Base-by-base conservation (phyloP, 1,140 invertebrate species). In the Formica selysi region DNA sequence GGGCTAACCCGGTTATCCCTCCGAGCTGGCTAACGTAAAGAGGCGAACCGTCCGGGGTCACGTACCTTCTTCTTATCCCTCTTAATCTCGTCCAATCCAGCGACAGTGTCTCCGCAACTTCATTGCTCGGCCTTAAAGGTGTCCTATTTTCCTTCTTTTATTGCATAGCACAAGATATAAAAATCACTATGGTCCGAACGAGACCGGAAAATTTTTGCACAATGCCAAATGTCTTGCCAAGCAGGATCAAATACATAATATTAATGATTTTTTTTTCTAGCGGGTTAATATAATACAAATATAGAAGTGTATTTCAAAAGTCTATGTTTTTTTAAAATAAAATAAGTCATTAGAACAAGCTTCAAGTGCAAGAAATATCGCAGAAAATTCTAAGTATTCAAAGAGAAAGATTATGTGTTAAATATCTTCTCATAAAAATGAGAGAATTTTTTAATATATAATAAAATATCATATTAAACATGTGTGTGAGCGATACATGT, bases 1-100 rank as follows among this genome's bases (percentile, higher is more conserved):
- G 91, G 91, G 91, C 91, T 94, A 95, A 95, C 93, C 86, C 57
- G 57, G 93, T 94, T 95, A 95, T 95, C 92, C 93, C 92, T 91
- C 85, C 89, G 88, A 90, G 92, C 91, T 87, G 91, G 93, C 87
- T 85, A 91, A 92, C 91, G 89, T 86, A 92, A 92, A 93, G 92
- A 92, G 91, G 73, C 90, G 90, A 51, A 91, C 92, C 87, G 88
- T 90, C 89, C 89, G 88, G 65, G 86, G 93, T 94, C 94, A 94
- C 93, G 94, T 94, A 93, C 73, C 86, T 87, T 91, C 90, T 92
- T 92, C 92, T 94, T 93, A 92, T 92, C 89, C 88, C 91, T 91
- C 91, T 93, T 93, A 94, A 94, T 94, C 93, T 89, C 85, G 90
- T 91, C 88, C 87, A 91, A 93, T 93, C 90, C 89, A 83, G 57